A percentile compares a stretch with the other conserved stretches of the same genome.
phyloP scores from a whole-genome alignment of 2,113 vertebrate genomes.

The Drymodes brunneopygia region DNA sequence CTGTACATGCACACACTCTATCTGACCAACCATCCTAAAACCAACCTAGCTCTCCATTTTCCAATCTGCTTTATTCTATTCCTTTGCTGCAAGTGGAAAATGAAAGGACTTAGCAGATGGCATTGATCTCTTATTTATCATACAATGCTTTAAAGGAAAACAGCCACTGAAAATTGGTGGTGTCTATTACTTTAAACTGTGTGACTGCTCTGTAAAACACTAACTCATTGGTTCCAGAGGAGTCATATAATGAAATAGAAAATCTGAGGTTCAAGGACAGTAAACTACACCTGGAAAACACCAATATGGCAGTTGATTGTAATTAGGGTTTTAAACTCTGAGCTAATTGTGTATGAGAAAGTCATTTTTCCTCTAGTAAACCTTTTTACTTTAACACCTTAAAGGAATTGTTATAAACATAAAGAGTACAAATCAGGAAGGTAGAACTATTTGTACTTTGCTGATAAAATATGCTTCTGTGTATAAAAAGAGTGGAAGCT shows the following conservation, averaged over 20 bases:
- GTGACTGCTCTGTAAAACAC: not conserved
- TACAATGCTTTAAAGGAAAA: not conserved
- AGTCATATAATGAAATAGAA: not conserved
- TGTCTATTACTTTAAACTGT: not conserved
- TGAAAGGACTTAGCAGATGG: not conserved
- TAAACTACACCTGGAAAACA: not conserved
- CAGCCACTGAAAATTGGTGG: not conserved
- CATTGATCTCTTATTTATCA: not conserved
- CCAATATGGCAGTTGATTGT: not conserved
- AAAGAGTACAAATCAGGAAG: not conserved
- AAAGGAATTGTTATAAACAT: not conserved
- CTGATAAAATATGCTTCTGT: slow-evolving; percentile 33
- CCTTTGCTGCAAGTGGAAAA: not conserved
- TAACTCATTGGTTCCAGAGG: not conserved
- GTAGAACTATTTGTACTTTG: not conserved
- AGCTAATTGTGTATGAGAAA: not conserved
- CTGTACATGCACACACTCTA: fast-evolving
- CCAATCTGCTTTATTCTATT: not conserved
- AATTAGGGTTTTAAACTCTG: not conserved
- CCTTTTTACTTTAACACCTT: not conserved
- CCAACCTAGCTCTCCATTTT: not conserved
- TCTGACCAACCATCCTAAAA: not conserved
- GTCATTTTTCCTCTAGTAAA: not conserved
- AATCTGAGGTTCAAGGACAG: not conserved
- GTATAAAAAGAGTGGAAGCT: slow-evolving; percentile 4